Conservation (phyloP, 92 coral and sea anemone genomes). For the Scolanthus callimorphus region DNA sequence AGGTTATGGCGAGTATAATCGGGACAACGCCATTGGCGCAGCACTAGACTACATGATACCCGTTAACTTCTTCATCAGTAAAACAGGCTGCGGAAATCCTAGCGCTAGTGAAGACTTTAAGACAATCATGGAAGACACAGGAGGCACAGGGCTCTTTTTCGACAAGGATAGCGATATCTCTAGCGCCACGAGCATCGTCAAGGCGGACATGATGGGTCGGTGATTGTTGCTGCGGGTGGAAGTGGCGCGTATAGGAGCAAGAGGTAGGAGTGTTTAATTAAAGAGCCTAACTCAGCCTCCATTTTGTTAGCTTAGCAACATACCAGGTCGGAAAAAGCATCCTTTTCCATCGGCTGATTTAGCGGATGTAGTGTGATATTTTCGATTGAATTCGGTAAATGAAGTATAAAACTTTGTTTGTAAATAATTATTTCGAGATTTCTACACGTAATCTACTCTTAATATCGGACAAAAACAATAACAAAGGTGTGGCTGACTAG, state of each 20-base stretch:
- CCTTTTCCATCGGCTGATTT: no score
- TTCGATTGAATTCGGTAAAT: no score
- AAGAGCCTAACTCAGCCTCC: no score
- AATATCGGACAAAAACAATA: no score
- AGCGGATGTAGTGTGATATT: no score
- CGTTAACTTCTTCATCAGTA: constrained; percentile 66
- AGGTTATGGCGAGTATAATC: constrained; percentile 34
- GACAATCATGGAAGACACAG: constrained; percentile 41
- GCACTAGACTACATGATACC: constrained; percentile 43
- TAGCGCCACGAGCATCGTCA: constrained; percentile 28
- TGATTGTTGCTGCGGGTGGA: constrained; percentile 33
- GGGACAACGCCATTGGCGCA: constrained; percentile 51
- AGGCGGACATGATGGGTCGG: constrained; percentile 30
- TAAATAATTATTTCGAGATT: no score
- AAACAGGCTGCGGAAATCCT: constrained; percentile 13
- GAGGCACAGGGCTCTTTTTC: constrained; percentile 58
- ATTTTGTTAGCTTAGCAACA: no score
- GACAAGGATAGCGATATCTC: constrained; percentile 30
- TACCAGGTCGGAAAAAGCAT: no score
- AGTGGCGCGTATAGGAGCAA: neutral
- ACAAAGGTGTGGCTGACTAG: no score
- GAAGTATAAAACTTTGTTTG: no score
- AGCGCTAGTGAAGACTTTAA: constrained; percentile 9
- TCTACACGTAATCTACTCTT: no score
- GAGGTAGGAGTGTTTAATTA: constrained; percentile 13